A percentile compares a stretch with the other conserved stretches of the same genome.
phyloP scores from a whole-genome alignment of 2,888 invertebrate species.

The Drosophila parthenogenetica region DNA sequence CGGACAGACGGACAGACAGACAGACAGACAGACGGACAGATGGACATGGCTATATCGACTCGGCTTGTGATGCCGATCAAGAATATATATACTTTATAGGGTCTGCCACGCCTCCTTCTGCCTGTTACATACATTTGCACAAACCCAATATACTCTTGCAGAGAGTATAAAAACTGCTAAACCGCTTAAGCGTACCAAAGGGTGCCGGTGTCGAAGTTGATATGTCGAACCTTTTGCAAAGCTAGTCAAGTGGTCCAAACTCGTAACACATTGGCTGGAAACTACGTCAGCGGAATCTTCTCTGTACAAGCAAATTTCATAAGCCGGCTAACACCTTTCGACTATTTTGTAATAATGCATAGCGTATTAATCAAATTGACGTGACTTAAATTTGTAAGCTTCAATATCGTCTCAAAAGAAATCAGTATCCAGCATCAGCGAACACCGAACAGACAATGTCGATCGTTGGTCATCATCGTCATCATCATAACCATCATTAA shows the following conservation, averaged over 20 bases:
- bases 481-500: conserved; percentile 16
- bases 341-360: conserved; percentile 71
- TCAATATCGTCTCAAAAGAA: conserved; percentile 62
- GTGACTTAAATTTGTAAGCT: conserved; percentile 59
- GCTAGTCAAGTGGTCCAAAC: conserved; percentile 28
- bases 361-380: conserved; percentile 75
- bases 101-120: too few relatives aligned
- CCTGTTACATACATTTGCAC: too few relatives aligned
- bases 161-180: conserved; percentile 34
- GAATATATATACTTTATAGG: too few relatives aligned
- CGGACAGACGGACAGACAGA: too few relatives aligned
- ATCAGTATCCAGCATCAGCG: conserved; percentile 48
- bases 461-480: conserved; percentile 26
- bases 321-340: conserved; percentile 57
- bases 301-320: conserved; percentile 50
- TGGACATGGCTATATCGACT: too few relatives aligned
- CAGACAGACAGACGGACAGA: too few relatives aligned
- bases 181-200: conserved; percentile 39
- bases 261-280: conserved; percentile 23
- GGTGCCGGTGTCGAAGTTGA: conserved; percentile 27
- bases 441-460: not conserved
- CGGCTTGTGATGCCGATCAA: too few relatives aligned
- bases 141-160: too few relatives aligned
- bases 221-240: conserved; percentile 18
- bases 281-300: conserved; percentile 20